Evolutionary conservation across 2,888 invertebrate species (phyloP), one percentile per base, ranked within the genome.

Genomic region (Ochropleura leucogaster): DNA sequence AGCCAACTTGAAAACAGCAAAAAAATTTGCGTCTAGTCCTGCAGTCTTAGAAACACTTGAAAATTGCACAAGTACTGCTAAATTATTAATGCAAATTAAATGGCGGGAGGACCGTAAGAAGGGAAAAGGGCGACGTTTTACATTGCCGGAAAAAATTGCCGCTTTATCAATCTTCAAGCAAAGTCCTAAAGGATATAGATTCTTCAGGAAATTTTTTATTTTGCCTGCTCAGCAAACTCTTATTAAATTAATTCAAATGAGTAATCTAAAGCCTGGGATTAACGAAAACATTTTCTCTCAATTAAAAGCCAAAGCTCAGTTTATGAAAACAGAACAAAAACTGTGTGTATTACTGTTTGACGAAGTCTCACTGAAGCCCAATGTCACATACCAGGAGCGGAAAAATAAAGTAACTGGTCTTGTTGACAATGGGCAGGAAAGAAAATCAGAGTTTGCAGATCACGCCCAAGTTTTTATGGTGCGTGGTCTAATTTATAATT

Each of bases 271-370:
- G n/a, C 82, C 84, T 60, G 85, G 85, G 0, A 75, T 86, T 3
- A 88, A 87, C 73, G 73, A 83, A 80, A 88, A 84, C 30, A 74
- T 88, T 47, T 73, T 88, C 57, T 7, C 2, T 3, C 86, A 85
- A 77, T 9, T 87, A 12, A 85, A 85, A 66, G 68, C 72, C 47
- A 76, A 73, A 64, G 69, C 78, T 7, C 66, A 76, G 16, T 68
- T 76, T 18, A 86, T 87, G 85, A 85, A 79, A 73, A 6, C 5
- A 0, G 47, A 75, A 68, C 55, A 88, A 14, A 79, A 72, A 70
- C 40, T 88, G 18, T 88, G 88, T 62, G 30, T 87, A 8, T 4
- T 89, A 0, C 5, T 87, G 20, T 89, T 89, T 77, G 89, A 88
- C 20, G 87, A 89, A 78, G 87, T 89, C 77, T 51, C 74, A 73